Conservation (phyloP, 2,888 invertebrate genomes). For the Acronicta psi region DNA sequence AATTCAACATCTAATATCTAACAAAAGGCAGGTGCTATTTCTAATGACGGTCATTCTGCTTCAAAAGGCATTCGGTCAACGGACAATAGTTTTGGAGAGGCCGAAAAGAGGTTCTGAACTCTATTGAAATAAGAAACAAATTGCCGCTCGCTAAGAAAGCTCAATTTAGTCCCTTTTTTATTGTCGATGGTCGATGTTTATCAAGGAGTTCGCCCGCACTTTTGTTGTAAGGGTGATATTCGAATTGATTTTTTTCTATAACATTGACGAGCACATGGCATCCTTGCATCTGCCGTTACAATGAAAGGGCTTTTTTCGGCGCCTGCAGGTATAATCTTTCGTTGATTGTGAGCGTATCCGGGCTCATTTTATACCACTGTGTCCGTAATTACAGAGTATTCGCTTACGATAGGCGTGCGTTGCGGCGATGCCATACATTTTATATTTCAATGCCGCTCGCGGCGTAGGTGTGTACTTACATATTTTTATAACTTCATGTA, state of each 20-base stretch:
- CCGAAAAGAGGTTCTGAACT: slow-evolving; percentile 34
- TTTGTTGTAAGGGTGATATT: slow-evolving; percentile 51
- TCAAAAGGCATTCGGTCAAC: slow-evolving; percentile 67
- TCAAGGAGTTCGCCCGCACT: slow-evolving; percentile 46
- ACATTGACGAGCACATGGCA: slow-evolving; percentile 59
- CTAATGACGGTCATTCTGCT: slow-evolving; percentile 66
- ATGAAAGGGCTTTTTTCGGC: slow-evolving; percentile 41
- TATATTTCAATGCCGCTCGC: too few species aligned
- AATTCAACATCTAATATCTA: slow-evolving; percentile 65
- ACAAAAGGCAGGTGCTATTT: slow-evolving; percentile 77
- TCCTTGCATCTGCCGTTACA: slow-evolving; percentile 65
- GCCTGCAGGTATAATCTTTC: slow-evolving; percentile 37
- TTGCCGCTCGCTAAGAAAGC: slow-evolving; percentile 14
- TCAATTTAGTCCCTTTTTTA: slow-evolving; percentile 43
- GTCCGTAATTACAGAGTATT: slow-evolving; percentile 31
- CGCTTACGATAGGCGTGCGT: slow-evolving; percentile 26
- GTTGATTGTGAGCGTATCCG: slow-evolving; percentile 31
- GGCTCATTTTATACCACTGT: slow-evolving; percentile 26
- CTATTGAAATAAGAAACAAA: slow-evolving; percentile 42
- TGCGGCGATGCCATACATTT: not conserved
- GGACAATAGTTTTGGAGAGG: slow-evolving; percentile 39
- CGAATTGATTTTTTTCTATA: slow-evolving; percentile 58
- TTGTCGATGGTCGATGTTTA: slow-evolving; percentile 40
- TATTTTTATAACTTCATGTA: too few species aligned
- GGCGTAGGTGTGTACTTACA: too few species aligned